A percentile compares a stretch with the other conserved stretches of the same genome.
phyloP scores from a whole-genome alignment of 2,888 invertebrate genomes.

The Coleophora deauratella region DNA sequence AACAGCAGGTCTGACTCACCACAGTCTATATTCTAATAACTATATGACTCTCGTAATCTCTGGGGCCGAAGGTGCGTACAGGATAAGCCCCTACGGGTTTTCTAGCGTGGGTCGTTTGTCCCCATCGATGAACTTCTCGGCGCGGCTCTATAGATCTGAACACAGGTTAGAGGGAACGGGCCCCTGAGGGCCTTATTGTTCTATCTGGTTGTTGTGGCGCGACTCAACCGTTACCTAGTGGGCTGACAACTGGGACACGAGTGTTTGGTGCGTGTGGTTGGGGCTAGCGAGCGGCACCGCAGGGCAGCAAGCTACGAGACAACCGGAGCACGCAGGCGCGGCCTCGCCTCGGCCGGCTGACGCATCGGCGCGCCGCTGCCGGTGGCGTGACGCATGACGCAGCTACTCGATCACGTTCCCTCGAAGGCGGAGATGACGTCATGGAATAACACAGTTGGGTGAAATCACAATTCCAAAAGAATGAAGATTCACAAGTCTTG shows the following conservation, averaged over 20 bases:
- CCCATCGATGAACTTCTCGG: too few species aligned
- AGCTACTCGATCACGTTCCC: slow-evolving; percentile 38
- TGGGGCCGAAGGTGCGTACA: too few species aligned
- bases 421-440: slow-evolving; percentile 51
- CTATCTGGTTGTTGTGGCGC: slow-evolving; percentile 38
- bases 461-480: slow-evolving; percentile 47
- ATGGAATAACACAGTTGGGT: slow-evolving; percentile 72
- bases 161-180: slow-evolving; percentile 49
- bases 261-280: slow-evolving; percentile 28
- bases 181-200: slow-evolving; percentile 36
- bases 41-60: too few species aligned
- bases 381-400: slow-evolving; percentile 34
- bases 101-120: too few species aligned
- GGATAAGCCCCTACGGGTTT: too few species aligned
- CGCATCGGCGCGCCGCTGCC: slow-evolving; percentile 20
- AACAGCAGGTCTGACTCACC: too few species aligned
- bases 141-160: slow-evolving; percentile 51
- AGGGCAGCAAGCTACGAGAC: slow-evolving; percentile 14
- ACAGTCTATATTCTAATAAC: not conserved
- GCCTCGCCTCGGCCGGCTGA: slow-evolving; percentile 20
- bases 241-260: slow-evolving; percentile 63
- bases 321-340: slow-evolving; percentile 30
- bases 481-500: slow-evolving; percentile 45
- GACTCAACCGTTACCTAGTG: slow-evolving; percentile 67
- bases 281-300: slow-evolving; percentile 25